These are phyloP conservation scores for Sternarchorhynchus goeldii DNA, from an alignment of 2,797 vertebrate species.

Conservation along the genomic window DNA sequence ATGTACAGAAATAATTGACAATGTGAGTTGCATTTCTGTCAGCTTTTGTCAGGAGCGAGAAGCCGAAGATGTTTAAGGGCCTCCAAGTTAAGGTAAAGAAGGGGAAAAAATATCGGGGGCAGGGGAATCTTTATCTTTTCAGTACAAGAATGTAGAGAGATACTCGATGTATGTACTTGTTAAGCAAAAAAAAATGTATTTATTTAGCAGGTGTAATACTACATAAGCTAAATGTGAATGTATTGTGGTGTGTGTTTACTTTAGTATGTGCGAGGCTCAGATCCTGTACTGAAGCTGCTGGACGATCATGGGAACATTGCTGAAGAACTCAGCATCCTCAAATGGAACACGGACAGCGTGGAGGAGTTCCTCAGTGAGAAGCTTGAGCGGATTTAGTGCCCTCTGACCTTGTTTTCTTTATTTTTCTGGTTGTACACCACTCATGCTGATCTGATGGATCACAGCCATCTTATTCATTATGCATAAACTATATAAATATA, in stretches of 20 bases:
- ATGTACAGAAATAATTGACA: neutral
- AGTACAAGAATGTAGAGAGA: no score
- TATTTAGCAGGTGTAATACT: no score
- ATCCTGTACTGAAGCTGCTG: slow-evolving; percentile 97
- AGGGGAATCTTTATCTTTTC: no score
- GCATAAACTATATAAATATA: no score
- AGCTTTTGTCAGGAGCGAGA: slow-evolving; percentile 99
- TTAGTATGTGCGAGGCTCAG: slow-evolving; percentile 96
- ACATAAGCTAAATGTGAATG: neutral
- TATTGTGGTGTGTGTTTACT: slow-evolving; percentile 1
- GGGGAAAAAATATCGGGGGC: neutral
- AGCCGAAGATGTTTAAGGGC: slow-evolving; percentile 97
- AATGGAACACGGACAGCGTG: slow-evolving; percentile 99
- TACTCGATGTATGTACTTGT: no score
- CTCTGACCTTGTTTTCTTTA: neutral
- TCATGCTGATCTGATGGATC: neutral
- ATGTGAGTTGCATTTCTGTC: slow-evolving; percentile 40
- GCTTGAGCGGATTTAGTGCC: slow-evolving; percentile 85
- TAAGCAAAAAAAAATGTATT: no score
- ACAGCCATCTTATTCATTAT: neutral
- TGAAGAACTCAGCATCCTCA: slow-evolving; percentile 98
- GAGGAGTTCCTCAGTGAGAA: slow-evolving; percentile 98
- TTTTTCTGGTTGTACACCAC: slow-evolving; percentile 1
- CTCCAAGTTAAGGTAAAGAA: slow-evolving; percentile 94
- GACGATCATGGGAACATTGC: slow-evolving; percentile 97